Conservation (phyloP, 2,113 vertebrate species). For the Cyprinodon variegatus region DNA sequence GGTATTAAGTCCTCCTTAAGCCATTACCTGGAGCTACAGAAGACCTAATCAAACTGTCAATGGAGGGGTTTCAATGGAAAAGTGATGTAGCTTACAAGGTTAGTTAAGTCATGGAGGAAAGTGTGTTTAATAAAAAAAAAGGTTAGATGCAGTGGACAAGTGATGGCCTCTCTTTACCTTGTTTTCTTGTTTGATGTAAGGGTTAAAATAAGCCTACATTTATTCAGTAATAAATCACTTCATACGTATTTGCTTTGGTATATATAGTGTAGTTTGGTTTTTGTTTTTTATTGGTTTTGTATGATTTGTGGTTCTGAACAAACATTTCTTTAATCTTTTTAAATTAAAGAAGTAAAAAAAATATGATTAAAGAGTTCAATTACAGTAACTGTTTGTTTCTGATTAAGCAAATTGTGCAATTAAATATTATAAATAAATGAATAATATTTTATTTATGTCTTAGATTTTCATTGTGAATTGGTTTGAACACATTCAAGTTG, state of each 20-base stretch:
- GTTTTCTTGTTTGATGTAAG: not conserved
- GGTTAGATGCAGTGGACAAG: not conserved
- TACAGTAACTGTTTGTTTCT: too few relatives aligned
- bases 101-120: slow-evolving; percentile 48
- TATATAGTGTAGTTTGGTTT: not conserved
- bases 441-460: too few relatives aligned
- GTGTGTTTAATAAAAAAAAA: slow-evolving; percentile 12
- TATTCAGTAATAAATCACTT: too few relatives aligned
- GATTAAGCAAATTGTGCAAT: too few relatives aligned
- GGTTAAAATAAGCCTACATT: not conserved
- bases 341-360: too few relatives aligned
- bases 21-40: slow-evolving; percentile 36
- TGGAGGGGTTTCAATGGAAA: slow-evolving; percentile 59
- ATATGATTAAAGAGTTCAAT: too few relatives aligned
- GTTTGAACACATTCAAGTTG: too few relatives aligned
- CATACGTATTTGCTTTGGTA: too few relatives aligned
- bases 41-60: slow-evolving; percentile 71
- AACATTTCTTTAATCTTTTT: not conserved
- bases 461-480: too few relatives aligned
- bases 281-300: not conserved
- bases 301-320: not conserved
- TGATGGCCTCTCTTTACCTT: not conserved
- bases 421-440: too few relatives aligned
- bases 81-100: slow-evolving; percentile 68
- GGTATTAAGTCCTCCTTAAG: slow-evolving; percentile 38